Evolutionary conservation across 2,888 invertebrate genomes (phyloP).

Genomic region (Portevinia maculata): DNA sequence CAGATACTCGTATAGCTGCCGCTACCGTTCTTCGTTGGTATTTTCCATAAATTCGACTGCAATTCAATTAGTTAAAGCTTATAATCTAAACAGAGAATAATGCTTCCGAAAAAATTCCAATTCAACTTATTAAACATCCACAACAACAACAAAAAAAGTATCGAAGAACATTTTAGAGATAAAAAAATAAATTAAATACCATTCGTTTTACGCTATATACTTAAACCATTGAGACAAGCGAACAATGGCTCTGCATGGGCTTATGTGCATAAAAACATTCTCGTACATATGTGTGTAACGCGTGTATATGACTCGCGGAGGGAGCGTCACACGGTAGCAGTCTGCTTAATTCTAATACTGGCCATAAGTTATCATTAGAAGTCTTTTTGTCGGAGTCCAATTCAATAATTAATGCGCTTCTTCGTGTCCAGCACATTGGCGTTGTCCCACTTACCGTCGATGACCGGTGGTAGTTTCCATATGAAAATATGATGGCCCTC

Average conservation of each 20-base stretch:
- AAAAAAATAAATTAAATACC: conserved; percentile 53
- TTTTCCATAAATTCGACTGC: conserved; percentile 56
- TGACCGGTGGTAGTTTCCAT: conserved; percentile 56
- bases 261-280: conserved; percentile 62
- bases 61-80: conserved; percentile 73
- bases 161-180: conserved; percentile 64
- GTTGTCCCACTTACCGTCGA: conserved; percentile 66
- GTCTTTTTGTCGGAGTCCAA: conserved; percentile 75
- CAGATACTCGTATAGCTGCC: not conserved
- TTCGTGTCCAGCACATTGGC: conserved; percentile 64
- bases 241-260: conserved; percentile 69
- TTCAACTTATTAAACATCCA: conserved; percentile 28
- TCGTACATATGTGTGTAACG: conserved; percentile 16
- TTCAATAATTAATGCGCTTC: conserved; percentile 74
- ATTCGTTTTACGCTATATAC: conserved; percentile 66
- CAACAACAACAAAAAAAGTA: conserved; percentile 55
- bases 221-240: conserved; percentile 62
- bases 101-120: conserved; percentile 69
- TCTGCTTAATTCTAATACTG: conserved; percentile 75
- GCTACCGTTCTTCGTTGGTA: conserved; percentile 26
- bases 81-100: conserved; percentile 72
- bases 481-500: conserved; percentile 57
- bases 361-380: conserved; percentile 76
- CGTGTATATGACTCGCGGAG: conserved; percentile 44
- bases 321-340: conserved; percentile 76